Evolutionary conservation across 2,888 invertebrate genomes (phyloP), one percentile per base, ranked within the genome.

Genomic region (Leptodirus hochenwartii): DNA sequence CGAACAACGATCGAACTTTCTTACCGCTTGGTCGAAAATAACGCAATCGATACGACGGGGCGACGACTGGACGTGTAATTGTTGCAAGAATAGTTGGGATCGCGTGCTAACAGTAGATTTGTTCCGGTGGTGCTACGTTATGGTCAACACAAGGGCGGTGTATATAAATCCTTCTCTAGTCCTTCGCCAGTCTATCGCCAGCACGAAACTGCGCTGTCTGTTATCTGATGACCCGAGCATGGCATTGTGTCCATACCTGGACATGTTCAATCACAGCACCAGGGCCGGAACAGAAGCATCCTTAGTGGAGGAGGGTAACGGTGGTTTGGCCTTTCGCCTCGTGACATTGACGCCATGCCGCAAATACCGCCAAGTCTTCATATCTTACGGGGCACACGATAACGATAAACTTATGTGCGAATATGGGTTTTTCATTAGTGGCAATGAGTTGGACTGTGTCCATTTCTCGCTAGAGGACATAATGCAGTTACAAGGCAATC

Each of bases 221-320:
- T 51, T 74, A 34, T 55, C 51, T 37, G 73, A 72, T 49, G 62
- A 63, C 39, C 66, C 69, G 15, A 63, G 63, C 38, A 63, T 74
- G 54, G 87, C 85, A 4, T 53, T 91, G 27, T 85, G 82, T 36
- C 91, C 91, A 0, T 84, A 76, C 50, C 59, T 91, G 34, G 91
- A 91, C 53, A 68, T 91, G 58, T 77, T 91, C 37, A 91, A 91
- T 59, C 91, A 91, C 48, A 72, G 75, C 31, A 61, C 65, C 35
- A 46, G 54, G 31, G 69, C 69, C 3, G 55, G 57, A 36, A 75
- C 76, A 2, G 47, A 51, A 15, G 62, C 62, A 8, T 35, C 39
- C 32, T 38, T 53, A 28, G 35, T 37, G 9, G 9, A 6, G 6
- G 33, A 34, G 8, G 46, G 54, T 38, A 37, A 47, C 20, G 41